phyloP scores from a whole-genome alignment of 2,888 invertebrate genomes.

The Drosophila neotestacea region DNA sequence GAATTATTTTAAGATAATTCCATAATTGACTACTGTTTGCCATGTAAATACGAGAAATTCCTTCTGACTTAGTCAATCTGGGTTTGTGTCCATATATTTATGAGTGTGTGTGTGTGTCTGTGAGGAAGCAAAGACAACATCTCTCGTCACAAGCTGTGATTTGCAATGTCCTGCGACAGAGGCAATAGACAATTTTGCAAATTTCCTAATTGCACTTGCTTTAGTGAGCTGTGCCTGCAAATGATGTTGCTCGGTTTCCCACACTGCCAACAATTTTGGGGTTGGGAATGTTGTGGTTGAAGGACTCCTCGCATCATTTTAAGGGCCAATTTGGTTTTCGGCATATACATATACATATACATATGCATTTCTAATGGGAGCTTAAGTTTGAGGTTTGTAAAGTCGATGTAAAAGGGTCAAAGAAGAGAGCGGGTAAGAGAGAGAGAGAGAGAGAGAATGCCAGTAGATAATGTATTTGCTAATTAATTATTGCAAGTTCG shows the following conservation, averaged over 20 bases:
- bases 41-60: constrained; percentile 37
- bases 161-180: constrained; percentile 46
- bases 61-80: not conserved
- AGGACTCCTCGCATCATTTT: constrained; percentile 43
- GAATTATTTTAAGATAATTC: constrained; percentile 48
- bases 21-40: constrained; percentile 64
- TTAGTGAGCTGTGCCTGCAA: constrained; percentile 51
- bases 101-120: constrained; percentile 14
- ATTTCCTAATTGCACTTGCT: constrained; percentile 76
- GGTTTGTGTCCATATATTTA: constrained; percentile 13
- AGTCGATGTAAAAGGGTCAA: constrained; percentile 2
- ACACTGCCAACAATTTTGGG: constrained; percentile 51
- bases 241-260: constrained; percentile 57
- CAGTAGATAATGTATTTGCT: not conserved
- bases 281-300: constrained; percentile 12
- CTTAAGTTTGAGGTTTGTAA: constrained; percentile 1
- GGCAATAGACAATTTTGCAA: constrained; percentile 64
- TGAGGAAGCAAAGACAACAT: constrained; percentile 46
- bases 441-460: not conserved
- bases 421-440: not conserved
- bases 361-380: constrained; percentile 36
- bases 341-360: constrained; percentile 10
- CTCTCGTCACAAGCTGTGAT: constrained; percentile 37
- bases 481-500: too few relatives aligned
- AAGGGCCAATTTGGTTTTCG: constrained; percentile 52